These are phyloP conservation scores for Portunus trituberculatus DNA, from an alignment of 1,140 invertebrate genomes.

Conservation along the genomic window DNA sequence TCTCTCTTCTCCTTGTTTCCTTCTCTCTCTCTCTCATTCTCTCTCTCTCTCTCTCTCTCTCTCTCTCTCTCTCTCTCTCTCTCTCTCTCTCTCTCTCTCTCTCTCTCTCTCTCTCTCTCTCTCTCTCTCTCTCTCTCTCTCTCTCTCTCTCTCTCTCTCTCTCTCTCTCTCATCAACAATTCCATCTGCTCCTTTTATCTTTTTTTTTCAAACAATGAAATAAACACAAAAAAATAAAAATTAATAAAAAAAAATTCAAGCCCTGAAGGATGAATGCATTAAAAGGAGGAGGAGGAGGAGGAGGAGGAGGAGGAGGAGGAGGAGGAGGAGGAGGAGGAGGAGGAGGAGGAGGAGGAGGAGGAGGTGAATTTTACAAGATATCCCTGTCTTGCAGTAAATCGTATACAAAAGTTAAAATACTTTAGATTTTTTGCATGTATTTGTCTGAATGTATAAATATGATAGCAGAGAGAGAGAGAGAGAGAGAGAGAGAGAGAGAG, in stretches of 20 bases:
- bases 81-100: constrained; percentile 16
- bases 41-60: constrained; percentile 30
- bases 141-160: background rate
- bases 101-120: background rate
- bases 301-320: background rate
- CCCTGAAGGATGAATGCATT: no score
- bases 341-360: background rate
- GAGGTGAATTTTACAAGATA: no score
- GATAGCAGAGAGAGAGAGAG: no score
- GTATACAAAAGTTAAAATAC: no score
- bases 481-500: no score
- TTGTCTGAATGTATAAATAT: no score
- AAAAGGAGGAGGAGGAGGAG: background rate
- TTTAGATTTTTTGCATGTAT: no score
- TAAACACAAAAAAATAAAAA: no score
- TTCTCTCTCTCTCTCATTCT: constrained; percentile 42
- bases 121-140: background rate
- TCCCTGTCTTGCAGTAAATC: no score
- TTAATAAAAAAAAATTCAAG: no score
- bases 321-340: background rate
- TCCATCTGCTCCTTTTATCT: background rate
- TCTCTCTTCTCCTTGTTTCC: background rate
- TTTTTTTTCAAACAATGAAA: no score
- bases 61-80: constrained; percentile 49
- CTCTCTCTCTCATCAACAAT: background rate